Base-by-base conservation (phyloP, 1,140 invertebrate genomes). In the Drosophila cardini region DNA sequence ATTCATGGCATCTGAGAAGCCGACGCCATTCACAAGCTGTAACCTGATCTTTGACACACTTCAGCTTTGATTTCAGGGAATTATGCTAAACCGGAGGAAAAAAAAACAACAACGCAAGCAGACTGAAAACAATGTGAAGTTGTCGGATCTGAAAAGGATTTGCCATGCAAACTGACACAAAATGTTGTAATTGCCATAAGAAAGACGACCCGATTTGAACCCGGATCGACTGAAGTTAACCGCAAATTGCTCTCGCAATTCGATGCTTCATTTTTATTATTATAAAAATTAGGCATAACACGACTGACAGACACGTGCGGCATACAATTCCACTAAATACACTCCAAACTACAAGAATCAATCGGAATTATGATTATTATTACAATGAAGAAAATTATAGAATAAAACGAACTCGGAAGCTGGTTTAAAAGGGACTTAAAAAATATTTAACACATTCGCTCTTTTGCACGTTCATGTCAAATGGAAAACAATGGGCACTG, bases 41-140 rank as follows among this genome's bases (percentile, higher is more conserved):
- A 90, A 90, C 79, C 74, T 78, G 87, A 90, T 90, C 87, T 68
- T 26, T 56, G 87, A 78, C 87, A 90, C 87, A 83, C 87, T 90
- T 89, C 80, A 80, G 74, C 85, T 72, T 90, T 89, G 85, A 89
- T 90, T 89, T 80, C 84, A 90, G 71, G 64, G 85, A 89, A 89
- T 89, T 89, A 80, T 76, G 65, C 53, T 74, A 69, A 62, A 26
- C n/a, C n/a, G n/a, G 50, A 67, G 56, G 53, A 67, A 70, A 67
- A 62, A 58, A 45, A 43, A n/a, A 70, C 36, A 36, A 45, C 8
- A 34, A 13, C 21, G 21, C 40, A 43, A 34, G 15, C 43, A 46
- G 15, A 53, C 42, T 38, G 21, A 74, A 68, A 72, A 82, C 64
- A 70, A 78, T 57, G 38, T 30, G 64, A 21, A 11, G 72, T 26